Evolutionary conservation across 2,888 invertebrate genomes (phyloP).

Genomic region (Cephus nigrinus): DNA sequence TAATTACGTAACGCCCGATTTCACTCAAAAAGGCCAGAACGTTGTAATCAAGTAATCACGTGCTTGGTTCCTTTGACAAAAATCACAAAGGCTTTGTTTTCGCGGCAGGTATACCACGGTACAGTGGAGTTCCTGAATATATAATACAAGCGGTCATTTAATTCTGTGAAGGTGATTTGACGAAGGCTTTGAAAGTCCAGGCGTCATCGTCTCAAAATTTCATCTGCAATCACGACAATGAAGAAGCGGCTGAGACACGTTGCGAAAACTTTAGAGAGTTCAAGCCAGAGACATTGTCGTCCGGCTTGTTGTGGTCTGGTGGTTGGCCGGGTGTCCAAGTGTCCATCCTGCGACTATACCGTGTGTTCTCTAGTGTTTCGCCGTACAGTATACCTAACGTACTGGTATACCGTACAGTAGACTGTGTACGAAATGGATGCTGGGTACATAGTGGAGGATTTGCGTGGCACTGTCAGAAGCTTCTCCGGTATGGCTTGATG

Average conservation of each 20-base stretch:
- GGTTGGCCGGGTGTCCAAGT: neutral
- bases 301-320: neutral
- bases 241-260: neutral
- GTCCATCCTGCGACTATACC: neutral
- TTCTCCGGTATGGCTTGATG: neutral
- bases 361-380: neutral
- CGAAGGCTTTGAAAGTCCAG: neutral
- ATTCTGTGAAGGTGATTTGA: neutral
- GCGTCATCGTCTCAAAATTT: neutral
- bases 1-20: neutral
- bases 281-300: neutral
- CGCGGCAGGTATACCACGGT: neutral
- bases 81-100: neutral
- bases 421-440: neutral
- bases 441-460: neutral
- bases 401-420: neutral
- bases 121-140: neutral
- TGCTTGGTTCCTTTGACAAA: neutral
- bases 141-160: neutral
- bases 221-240: neutral
- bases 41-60: neutral
- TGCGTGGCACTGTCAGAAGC: neutral
- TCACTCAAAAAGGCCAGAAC: neutral
- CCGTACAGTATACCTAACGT: neutral
- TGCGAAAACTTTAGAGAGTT: neutral